phyloP scores from a whole-genome alignment of 1,140 invertebrate species.

The roundworm (Caenorhabditis elegans) region WBcel235 BX284603.4:4992001-4992500 shows the following conservation, averaged over 20 bases:
- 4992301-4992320: not conserved
- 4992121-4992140: not conserved
- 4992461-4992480: not conserved
- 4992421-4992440: not conserved
- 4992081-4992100: not conserved
- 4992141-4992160: not conserved
- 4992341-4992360: not conserved
- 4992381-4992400: not conserved
- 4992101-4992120: not conserved
- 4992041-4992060: not conserved
- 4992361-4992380: not conserved
- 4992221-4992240: not conserved
- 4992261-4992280: not conserved
- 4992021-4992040: constrained; percentile 8
- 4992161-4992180: constrained; percentile 23
- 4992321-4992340: not conserved
- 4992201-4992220: not conserved
- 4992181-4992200: not conserved
- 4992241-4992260: not conserved
- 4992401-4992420: not conserved
- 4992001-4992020: no score
- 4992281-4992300: not conserved
- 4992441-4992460: not conserved
- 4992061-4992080: not conserved
- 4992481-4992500: constrained; percentile 10